Evolutionary conservation across 64 coral and sea anemone species (phyloP), one percentile per base, ranked within the genome.

Genomic region (Trachythela sp.): DNA sequence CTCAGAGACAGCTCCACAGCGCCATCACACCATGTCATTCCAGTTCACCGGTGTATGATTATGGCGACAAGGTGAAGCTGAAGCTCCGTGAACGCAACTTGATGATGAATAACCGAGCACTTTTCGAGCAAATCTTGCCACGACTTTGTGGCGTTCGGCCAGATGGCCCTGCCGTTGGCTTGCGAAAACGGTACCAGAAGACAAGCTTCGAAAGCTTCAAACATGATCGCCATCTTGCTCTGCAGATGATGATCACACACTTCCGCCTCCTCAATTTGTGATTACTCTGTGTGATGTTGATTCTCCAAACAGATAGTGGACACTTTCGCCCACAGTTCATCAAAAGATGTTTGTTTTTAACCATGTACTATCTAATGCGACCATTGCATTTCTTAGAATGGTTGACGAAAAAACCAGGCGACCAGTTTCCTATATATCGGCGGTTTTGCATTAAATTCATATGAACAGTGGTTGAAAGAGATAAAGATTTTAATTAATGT

Each of bases 301-400:
- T 29, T 9, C 75, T 18, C n/a, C 32, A 80, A 13, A 80, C 75
- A 0, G 31, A 80, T 1, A 80, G 75, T 18, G 75, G 75, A 13
- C 32, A 37, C 4, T 80, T 80, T 80, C 34, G 13, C 33, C 32
- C 11, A 80, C 75, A 80, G 38, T 80, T 80, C 34, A 80, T 80
- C 34, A 80, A 80, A 80, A 80, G 75, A 80, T 80, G 75, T 80
- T 34, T 22, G 75, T 80, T 0, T 80, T 80, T 30, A 80, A 80
- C 75, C 75, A 80, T 39, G 75, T 80, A 22, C 8, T 80, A 39
- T 37, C 75, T 10, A 80, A 80, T 30, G 38, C n/a, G n/a, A n/a
- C 27, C 9, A 80, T 80, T 80, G 75, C 75, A 8, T 80, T 80
- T 80, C 75, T 80, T 9, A n/a, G 34, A 80, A 35, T 80, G 75